Percentiles rank a stretch among this genome's conserved stretches.
Evolutionary conservation across 1,140 invertebrate species (phyloP).

Genomic region (Drosophila oshimai): DNA sequence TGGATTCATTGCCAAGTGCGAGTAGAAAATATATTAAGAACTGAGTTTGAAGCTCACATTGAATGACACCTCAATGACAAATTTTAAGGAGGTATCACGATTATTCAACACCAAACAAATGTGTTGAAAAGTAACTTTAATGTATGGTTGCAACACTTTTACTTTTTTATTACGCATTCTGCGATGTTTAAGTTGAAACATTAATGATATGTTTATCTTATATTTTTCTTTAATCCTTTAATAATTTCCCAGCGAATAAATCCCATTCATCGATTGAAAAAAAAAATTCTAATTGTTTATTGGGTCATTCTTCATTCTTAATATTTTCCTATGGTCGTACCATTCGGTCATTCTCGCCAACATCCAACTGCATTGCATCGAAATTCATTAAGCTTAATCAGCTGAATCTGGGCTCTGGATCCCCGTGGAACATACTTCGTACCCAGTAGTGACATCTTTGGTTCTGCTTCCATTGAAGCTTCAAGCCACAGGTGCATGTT

Average conservation of each 20-base stretch:
- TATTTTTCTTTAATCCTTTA: too few relatives aligned
- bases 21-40: conserved; percentile 1
- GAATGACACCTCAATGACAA: neutral
- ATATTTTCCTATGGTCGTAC: conserved; percentile 1
- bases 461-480: neutral
- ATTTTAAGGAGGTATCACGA: neutral
- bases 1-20: conserved; percentile 2
- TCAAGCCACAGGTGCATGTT: conserved; percentile 33
- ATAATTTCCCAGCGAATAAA: too few relatives aligned
- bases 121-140: too few relatives aligned
- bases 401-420: neutral
- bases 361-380: conserved; percentile 14
- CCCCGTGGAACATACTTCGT: conserved; percentile 5
- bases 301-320: too few relatives aligned
- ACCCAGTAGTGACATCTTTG: conserved; percentile 32
- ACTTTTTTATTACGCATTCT: too few relatives aligned
- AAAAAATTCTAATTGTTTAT: neutral
- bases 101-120: too few relatives aligned
- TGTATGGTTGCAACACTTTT: too few relatives aligned
- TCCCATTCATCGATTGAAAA: too few relatives aligned
- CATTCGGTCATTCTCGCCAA: neutral
- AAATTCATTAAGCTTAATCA: conserved; percentile 23
- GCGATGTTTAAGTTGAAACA: too few relatives aligned
- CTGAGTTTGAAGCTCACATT: neutral
- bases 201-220: too few relatives aligned